Evolutionary conservation across 2,888 invertebrate species (phyloP), one percentile per base, ranked within the genome.

Genomic region (Eremobia ochroleuca): DNA sequence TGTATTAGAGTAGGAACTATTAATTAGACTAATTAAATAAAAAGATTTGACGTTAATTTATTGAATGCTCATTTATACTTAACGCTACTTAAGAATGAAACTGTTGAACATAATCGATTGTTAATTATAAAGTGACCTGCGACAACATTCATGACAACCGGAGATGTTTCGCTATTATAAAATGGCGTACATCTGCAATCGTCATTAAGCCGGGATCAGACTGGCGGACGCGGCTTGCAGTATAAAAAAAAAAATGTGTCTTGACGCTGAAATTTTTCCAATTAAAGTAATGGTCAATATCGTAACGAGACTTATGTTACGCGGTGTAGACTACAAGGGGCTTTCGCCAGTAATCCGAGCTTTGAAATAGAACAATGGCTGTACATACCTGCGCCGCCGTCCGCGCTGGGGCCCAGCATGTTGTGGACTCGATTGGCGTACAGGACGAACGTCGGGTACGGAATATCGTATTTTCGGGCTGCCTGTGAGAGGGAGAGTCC

Each of bases 351-450:
- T 83, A 87, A 87, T 83, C 86, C 88, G 83, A 91, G 91, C 91
- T 93, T 90, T 68, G 64, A 64, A 79, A 70, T 64, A 77, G 52
- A 75, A 73, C 62, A 73, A 52, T 71, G 55, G 40, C 1, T 43
- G 72, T 75, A 97, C 97, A 97, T 97, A 98, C 98, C 98, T 96
- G 98, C 98, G 87, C 98, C 98, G 82, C 99, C 99, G 93, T 99
- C 99, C 72, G 98, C 98, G 82, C 99, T 99, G 69, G 99, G 99
- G 49, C 99, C 99, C 85, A 99, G 97, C 98, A 99, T 99, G 94
- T 99, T 99, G 97, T 99, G 99, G 68, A 99, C 99, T 79, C 99
- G 97, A 94, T 99, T 99, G 81, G 99, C 99, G 94, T 99, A 99
- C 72, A 99, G 97, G 85, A 99, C 99, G 95, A 99, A 99, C 15